Conservation (phyloP, 1,140 invertebrate genomes). For the Campoletis sonorensis region DNA sequence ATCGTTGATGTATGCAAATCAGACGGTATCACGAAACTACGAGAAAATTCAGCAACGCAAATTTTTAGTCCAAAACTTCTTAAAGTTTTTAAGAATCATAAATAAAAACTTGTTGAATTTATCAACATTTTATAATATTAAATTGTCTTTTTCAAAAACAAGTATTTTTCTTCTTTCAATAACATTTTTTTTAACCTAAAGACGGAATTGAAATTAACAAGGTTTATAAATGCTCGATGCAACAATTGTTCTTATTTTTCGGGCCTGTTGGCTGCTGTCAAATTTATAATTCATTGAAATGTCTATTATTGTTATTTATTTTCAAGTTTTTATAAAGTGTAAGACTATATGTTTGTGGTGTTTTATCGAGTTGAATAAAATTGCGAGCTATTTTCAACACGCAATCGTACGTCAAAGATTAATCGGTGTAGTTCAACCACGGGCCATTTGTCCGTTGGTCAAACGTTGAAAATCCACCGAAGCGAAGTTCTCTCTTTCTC, state of each 20-base stretch:
- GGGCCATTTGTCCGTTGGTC: slow-evolving; percentile 5
- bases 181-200: no score
- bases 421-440: slow-evolving; percentile 11
- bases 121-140: no score
- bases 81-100: neutral
- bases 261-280: neutral
- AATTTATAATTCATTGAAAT: neutral
- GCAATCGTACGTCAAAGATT: slow-evolving; percentile 11
- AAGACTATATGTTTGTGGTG: neutral
- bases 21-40: neutral
- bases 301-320: neutral
- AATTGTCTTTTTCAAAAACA: no score
- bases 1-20: neutral
- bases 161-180: no score
- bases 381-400: neutral
- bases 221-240: no score
- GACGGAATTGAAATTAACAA: no score
- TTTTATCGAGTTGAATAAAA: slow-evolving; percentile 13
- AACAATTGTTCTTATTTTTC: no score
- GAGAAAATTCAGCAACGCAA: neutral
- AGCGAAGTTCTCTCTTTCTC: neutral
- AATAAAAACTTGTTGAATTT: no score
- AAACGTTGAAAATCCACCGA: neutral
- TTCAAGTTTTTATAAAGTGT: no score
- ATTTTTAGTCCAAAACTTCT: neutral